Base-by-base conservation (phyloP, 2,113 vertebrate genomes). In the Eublepharis macularius region DNA sequence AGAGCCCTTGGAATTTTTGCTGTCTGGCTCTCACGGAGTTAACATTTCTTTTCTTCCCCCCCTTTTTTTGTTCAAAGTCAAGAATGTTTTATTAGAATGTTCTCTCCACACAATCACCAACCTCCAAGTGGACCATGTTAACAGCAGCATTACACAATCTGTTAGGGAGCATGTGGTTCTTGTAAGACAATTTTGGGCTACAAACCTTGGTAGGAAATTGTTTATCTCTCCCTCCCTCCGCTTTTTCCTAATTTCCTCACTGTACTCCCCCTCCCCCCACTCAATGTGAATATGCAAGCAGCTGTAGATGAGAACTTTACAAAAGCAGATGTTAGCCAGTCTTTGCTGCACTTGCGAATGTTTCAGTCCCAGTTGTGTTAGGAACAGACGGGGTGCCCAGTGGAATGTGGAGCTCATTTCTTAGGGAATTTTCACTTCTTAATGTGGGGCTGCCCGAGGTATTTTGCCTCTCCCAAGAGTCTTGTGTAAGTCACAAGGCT, bases 161-260 rank as follows among this genome's bases (percentile, higher is more conserved):
- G 94, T 95, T 94, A 95, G 93, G 86, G 88, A 95, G 91, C 95
- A 96, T 96, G 95, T 96, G 95, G 95, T 96, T 96, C 95, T 96
- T 94, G 95, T 96, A 95, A 96, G 89, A 87, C 32, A 9, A 88
- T 91, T 88, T 92, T 0, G 63, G 92, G 93, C 94, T 90, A 92
- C 80, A 36, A 89, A 86, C 89, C 73, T 86, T 87, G 87, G 88
- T 91, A 94, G 90, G 92, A 93, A 94, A 92, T 83, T 87, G 92
- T 95, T 95, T 94, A 94, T 94, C 91, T 93, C 90, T 90, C 84
- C 77, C 60, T 86, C 82, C 83, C 91, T 89, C 88, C 19, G 89
- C 93, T 86, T 94, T 92, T 84, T 87, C 81, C 68, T 0, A 84
- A 66, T 81, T 90, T 92, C 86, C 75, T 0, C 87, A 70, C 83